Evolutionary conservation across 2,797 vertebrate genomes (phyloP).

Genomic region (Melanotaenia pygmaea): DNA sequence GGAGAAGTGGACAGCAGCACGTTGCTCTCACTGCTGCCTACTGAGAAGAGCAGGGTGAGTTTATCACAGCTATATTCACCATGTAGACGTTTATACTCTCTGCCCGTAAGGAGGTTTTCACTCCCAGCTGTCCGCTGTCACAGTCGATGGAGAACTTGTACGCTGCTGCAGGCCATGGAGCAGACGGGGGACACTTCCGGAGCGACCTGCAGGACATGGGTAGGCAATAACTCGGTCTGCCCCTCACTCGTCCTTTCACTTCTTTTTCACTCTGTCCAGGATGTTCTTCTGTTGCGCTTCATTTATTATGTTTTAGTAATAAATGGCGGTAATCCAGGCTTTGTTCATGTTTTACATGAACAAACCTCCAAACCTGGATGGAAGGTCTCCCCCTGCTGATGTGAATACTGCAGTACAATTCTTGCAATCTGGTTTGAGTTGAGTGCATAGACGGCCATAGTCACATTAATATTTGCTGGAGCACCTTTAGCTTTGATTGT

Average conservation of each 20-base stretch:
- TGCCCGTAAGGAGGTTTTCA: too few relatives aligned
- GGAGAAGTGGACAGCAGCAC: slow-evolving; percentile 97
- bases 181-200: slow-evolving; percentile 73
- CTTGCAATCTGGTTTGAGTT: background rate
- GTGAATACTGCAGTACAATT: background rate
- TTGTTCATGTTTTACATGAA: background rate
- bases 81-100: too few relatives aligned
- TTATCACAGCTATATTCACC: background rate
- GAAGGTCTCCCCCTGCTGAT: slow-evolving; percentile 23
- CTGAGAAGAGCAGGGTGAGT: slow-evolving; percentile 93
- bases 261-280: background rate
- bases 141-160: slow-evolving; percentile 94
- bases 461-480: background rate
- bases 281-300: background rate
- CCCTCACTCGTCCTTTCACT: background rate
- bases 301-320: background rate
- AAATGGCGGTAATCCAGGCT: background rate
- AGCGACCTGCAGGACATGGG: slow-evolving; percentile 80
- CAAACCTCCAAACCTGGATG: background rate
- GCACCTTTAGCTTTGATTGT: background rate
- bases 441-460: background rate
- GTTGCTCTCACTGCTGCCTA: slow-evolving; percentile 90
- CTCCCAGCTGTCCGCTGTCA: slow-evolving; percentile 5
- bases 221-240: slow-evolving; percentile 44
- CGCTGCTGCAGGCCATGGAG: slow-evolving; percentile 73